A percentile compares a stretch with the other conserved stretches of the same genome.
These are phyloP conservation scores for Hylaea fasciaria DNA, from an alignment of 2,888 invertebrate species.

Conservation along the genomic window DNA sequence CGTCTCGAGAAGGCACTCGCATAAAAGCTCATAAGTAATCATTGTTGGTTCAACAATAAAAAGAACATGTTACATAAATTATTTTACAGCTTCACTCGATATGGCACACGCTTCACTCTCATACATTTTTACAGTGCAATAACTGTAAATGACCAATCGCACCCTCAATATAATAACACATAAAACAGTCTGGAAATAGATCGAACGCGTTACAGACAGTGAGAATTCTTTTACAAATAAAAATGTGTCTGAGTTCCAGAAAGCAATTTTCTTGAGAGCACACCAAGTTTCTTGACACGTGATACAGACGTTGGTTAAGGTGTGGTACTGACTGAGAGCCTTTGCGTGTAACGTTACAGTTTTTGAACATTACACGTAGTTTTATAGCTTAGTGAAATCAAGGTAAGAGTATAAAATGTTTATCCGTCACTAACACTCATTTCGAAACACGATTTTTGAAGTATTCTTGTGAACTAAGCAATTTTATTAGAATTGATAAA, in stretches of 20 bases:
- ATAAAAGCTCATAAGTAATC: too few species aligned
- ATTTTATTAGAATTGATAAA: too few species aligned
- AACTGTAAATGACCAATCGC: conserved; percentile 42
- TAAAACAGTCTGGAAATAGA: conserved; percentile 15
- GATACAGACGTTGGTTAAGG: conserved; percentile 23
- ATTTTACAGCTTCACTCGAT: conserved; percentile 28
- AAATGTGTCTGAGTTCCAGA: conserved; percentile 29
- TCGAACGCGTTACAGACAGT: conserved; percentile 35
- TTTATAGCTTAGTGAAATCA: too few species aligned
- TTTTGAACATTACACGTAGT: too few species aligned
- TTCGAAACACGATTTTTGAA: too few species aligned
- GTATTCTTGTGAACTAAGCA: too few species aligned
- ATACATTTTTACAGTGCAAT: conserved; percentile 45
- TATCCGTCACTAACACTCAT: too few species aligned
- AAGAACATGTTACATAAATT: too few species aligned
- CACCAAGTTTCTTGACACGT: conserved; percentile 24
- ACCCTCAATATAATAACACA: conserved; percentile 25
- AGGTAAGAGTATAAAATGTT: too few species aligned
- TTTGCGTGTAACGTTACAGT: too few species aligned
- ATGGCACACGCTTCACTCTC: conserved; percentile 20
- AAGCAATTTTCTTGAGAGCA: conserved; percentile 41
- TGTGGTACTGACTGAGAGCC: not conserved
- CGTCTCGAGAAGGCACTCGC: too few species aligned
- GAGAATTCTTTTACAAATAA: conserved; percentile 32
- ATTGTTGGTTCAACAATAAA: too few species aligned